Evolutionary conservation across 2,888 invertebrate genomes (phyloP), one percentile per base, ranked within the genome.

Genomic region (Galerucella nymphaeae): DNA sequence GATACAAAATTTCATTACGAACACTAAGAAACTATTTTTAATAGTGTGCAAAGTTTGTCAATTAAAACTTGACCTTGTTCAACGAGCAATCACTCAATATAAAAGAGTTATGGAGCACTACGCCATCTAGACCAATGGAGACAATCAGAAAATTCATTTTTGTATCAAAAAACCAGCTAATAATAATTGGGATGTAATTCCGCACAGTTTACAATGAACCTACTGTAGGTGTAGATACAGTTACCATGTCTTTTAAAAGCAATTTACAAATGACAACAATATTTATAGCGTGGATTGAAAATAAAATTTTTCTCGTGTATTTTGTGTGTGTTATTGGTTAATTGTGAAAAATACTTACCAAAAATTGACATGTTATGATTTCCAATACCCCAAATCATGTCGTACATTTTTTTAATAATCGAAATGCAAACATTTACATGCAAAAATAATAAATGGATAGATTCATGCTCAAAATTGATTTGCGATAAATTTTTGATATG

Each of bases 361-460:
- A 78, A 74, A 79, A 76, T 80, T 75, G 82, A 83, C 82, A 83
- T 83, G 80, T 82, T 76, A 53, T 18, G 5, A 53, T 78, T 78
- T 83, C 85, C 84, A 85, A 85, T 85, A 85, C 85, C 85, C 85
- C 85, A 84, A 78, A 80, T 76, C 81, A 83, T 83, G 83, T 83
- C 83, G 79, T 77, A 71, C 76, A 65, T 55, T 66, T 76, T 75
- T 70, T 64, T 64, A 64, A 67, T 63, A 65, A 23, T 59, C 42
- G 53, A 62, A 55, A 71, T 72, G 70, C 72, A 76, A 50, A 66
- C 53, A 68, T 18, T 45, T 38, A 69, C 53, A 63, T 69, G 66
- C 70, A 70, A 62, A 72, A 58, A 66, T 57, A 55, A 59, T 71
- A 73, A 66, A 66, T 30, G n/a, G 10, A 53, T 53, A 10, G 53